Conservation (phyloP, 2,797 vertebrate genomes). For the Acanthis flammea region DNA sequence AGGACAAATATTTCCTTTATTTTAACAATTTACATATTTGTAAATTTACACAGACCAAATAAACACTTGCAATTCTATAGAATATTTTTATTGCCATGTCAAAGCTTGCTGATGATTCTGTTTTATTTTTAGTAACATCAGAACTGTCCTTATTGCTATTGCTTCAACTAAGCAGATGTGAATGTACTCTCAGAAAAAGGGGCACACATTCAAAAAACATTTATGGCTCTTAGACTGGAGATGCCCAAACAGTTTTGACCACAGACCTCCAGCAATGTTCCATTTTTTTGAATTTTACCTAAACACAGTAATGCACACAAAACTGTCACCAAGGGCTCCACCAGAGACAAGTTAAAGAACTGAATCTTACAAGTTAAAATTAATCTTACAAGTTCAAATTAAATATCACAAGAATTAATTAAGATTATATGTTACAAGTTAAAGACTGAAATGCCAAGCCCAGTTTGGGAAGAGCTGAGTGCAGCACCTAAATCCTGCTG, state of each 20-base stretch:
- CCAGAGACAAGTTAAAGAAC: neutral
- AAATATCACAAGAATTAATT: no score
- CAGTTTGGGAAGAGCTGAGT: neutral
- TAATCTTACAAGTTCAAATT: neutral
- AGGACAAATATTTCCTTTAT: neutral
- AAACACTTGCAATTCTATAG: neutral
- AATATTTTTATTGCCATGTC: neutral
- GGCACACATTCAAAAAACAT: neutral
- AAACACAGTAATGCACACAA: neutral
- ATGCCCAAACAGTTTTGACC: neutral
- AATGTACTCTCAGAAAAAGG: neutral
- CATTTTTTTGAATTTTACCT: neutral
- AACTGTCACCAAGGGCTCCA: no score
- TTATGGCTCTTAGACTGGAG: neutral
- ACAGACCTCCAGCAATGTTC: neutral
- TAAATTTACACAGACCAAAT: neutral
- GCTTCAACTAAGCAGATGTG: neutral
- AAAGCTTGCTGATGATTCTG: neutral
- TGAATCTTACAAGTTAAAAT: neutral
- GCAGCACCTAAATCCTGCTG: neutral
- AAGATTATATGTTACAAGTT: neutral
- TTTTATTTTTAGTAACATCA: neutral
- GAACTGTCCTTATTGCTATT: neutral
- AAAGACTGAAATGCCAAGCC: rapidly evolving
- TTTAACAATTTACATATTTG: neutral